Percentiles rank a stretch among this genome's conserved stretches.
phyloP scores from a whole-genome alignment of 2,888 invertebrate genomes.

The Nephrocerus scutellatus region DNA sequence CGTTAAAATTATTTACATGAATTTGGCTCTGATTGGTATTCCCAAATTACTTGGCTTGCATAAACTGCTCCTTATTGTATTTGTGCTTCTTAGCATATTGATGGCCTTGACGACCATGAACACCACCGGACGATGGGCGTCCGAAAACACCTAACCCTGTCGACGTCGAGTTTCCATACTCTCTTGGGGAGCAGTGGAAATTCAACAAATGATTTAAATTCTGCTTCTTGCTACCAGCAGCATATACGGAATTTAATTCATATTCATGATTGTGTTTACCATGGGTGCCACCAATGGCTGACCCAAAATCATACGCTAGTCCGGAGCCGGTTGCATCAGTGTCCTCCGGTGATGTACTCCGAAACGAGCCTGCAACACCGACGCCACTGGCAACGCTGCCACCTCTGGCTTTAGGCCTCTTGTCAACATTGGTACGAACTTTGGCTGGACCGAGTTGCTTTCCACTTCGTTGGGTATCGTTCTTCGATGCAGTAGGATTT shows the following conservation, averaged over 20 bases:
- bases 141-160: constrained; percentile 28
- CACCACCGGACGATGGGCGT: constrained; percentile 25
- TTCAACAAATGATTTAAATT: constrained; percentile 91
- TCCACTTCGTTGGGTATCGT: constrained; percentile 55
- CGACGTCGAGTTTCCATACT: constrained; percentile 32
- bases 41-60: constrained; percentile 82
- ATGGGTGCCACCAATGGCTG: constrained; percentile 38
- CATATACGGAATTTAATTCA: constrained; percentile 77
- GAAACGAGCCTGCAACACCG: constrained; percentile 21
- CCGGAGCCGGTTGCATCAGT: constrained; percentile 41
- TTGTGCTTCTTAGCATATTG: constrained; percentile 55
- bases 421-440: constrained; percentile 56
- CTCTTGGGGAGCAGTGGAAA: constrained; percentile 74
- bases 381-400: constrained; percentile 51
- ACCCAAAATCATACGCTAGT: constrained; percentile 32
- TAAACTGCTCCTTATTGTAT: constrained; percentile 88
- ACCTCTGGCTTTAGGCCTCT: constrained; percentile 50
- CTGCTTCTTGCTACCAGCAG: constrained; percentile 81
- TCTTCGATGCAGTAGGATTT: constrained; percentile 51
- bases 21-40: not conserved
- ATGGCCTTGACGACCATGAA: constrained; percentile 22
- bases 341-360: too few relatives aligned
- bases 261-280: constrained; percentile 29
- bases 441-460: constrained; percentile 56
- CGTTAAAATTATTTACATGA: not conserved